Base-by-base conservation (phyloP, 2,113 vertebrate genomes). In the Micronycteris hirsuta region DNA sequence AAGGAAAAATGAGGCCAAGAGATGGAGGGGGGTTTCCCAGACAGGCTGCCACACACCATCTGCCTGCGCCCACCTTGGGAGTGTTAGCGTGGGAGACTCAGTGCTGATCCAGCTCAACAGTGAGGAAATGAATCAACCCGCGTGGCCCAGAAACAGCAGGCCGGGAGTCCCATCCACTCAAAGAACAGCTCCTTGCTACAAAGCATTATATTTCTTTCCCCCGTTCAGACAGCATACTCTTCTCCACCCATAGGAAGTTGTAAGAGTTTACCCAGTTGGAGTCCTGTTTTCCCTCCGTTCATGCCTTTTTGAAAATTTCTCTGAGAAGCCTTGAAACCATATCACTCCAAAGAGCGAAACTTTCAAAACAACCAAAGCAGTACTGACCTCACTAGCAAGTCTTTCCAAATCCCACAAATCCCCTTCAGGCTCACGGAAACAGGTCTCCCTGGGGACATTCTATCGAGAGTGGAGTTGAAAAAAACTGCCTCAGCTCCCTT, bases 321-420 rank as follows among this genome's bases (percentile, higher is more conserved):
- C 43, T 10, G 36, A 52, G 28, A 70, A 95, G 41, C 41, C 45
- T 93, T 85, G 43, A 88, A 45, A 83, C 36, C 1, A 4, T 43
- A 7, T 65, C 31, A 81, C 56, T 43, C 67, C 82, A 47, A 83
- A 97, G 58, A 58, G 10, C 52, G 61, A n/a, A 76, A 9, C 28
- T 86, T 86, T 91, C 93, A 67, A 85, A 96, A 86, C 52, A 61
- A 65, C n/a, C 47, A 58, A 80, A 63, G 24, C 89, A 67, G 15
- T 26, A 38, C 73, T 61, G 19, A 58, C 77, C 67, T 93, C 24
- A 3, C 36, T 68, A 68, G 74, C 67, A 67, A 89, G 61, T 58
- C 90, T 93, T 93, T 95, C 83, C 38, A 33, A 95, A 78, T 24
- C 41, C 67, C 77, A 68, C 54, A n/a, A 61, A 61, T 61, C 58